Percentiles rank a stretch among this genome's conserved stretches.
Evolutionary conservation across 2,888 invertebrate genomes (phyloP).

Genomic region (Sepioteuthis lessoniana): DNA sequence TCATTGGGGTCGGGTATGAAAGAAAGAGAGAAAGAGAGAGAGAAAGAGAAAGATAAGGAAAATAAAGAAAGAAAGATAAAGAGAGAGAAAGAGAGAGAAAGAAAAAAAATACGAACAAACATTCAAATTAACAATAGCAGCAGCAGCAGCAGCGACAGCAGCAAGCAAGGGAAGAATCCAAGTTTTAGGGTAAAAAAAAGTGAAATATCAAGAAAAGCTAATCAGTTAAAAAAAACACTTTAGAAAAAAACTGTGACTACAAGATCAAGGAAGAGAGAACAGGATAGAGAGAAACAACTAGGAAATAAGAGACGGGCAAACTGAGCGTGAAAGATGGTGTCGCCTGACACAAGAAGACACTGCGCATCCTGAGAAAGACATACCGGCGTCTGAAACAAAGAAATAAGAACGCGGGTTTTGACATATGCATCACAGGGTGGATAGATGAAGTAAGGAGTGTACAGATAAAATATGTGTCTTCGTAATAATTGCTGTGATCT

Average conservation of each 20-base stretch:
- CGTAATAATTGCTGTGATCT: too few relatives aligned
- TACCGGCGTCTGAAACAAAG: constrained; percentile 49
- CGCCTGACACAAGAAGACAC: constrained; percentile 38
- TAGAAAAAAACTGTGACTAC: neutral
- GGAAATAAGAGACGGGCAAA: neutral
- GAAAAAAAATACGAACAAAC: neutral
- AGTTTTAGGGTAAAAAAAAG: neutral
- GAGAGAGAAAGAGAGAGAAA: neutral
- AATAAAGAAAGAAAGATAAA: too few relatives aligned
- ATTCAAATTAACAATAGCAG: neutral
- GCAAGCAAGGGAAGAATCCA: neutral
- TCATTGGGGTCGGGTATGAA: neutral
- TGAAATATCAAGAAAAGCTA: neutral
- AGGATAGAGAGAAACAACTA: neutral
- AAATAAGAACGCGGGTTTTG: constrained; percentile 42
- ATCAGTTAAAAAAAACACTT: neutral
- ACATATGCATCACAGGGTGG: neutral
- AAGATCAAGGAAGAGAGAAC: neutral
- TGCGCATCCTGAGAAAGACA: constrained; percentile 40
- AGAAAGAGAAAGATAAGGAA: neutral
- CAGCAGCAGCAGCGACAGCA: constrained; percentile 33
- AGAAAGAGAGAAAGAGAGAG: neutral
- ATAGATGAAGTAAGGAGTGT: neutral
- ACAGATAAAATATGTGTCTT: neutral
- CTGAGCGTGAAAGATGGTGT: constrained; percentile 24